Evolutionary conservation across 2,113 vertebrate species (phyloP).

Genomic region (Patagioenas fasciata): DNA sequence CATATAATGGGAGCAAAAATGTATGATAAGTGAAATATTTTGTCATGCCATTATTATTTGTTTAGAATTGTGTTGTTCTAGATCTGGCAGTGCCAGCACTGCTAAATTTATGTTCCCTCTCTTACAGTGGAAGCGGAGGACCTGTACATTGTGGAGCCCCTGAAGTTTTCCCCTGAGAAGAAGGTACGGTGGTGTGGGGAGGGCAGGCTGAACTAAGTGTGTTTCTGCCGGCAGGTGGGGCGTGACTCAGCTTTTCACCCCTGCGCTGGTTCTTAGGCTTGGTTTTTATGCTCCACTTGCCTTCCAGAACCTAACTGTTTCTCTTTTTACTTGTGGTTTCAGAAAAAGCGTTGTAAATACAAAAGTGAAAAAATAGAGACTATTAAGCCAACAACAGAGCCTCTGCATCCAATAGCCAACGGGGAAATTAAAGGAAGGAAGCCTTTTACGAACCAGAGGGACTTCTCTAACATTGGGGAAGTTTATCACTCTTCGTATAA

Average conservation of each 20-base stretch:
- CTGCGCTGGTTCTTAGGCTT: fast-evolving
- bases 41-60: neutral
- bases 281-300: neutral
- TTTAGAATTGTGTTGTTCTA: neutral
- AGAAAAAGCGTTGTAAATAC: constrained; percentile 95
- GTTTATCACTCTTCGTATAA: constrained; percentile 81
- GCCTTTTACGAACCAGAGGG: constrained; percentile 81
- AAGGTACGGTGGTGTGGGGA: constrained; percentile 82
- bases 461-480: constrained; percentile 81
- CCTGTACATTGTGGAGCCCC: constrained; percentile 98
- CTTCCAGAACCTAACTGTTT: neutral
- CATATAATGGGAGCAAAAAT: neutral
- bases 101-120: constrained; percentile 33
- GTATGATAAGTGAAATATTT: neutral
- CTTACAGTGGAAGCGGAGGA: constrained; percentile 92
- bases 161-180: constrained; percentile 98
- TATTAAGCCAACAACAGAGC: constrained; percentile 75
- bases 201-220: neutral
- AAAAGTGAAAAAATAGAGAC: constrained; percentile 91
- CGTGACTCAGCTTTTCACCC: neutral
- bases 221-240: neutral
- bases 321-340: constrained; percentile 18
- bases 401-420: constrained; percentile 75
- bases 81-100: neutral
- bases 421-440: constrained; percentile 83